Percentiles rank a stretch among this genome's conserved stretches.
phyloP scores from a whole-genome alignment of 2,113 vertebrate genomes.

The Setophaga coronata region DNA sequence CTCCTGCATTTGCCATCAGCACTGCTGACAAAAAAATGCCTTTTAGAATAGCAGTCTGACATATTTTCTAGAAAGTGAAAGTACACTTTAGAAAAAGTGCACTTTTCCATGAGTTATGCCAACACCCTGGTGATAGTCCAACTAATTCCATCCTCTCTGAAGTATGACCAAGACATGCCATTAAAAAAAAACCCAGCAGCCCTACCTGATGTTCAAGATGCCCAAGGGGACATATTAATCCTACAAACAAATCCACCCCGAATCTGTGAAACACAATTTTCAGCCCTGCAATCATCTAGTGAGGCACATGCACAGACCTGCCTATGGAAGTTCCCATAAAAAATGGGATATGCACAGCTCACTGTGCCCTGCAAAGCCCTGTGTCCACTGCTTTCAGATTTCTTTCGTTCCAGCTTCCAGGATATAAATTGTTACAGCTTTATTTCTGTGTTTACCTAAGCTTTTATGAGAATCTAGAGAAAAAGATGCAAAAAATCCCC shows the following conservation, averaged over 20 bases:
- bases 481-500: not conserved
- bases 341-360: not conserved
- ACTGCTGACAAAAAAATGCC: not conserved
- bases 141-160: not conserved
- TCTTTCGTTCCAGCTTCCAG: not conserved
- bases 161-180: not conserved
- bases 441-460: not conserved
- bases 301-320: not conserved
- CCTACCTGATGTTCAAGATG: not conserved
- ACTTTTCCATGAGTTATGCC: not conserved
- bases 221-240: not conserved
- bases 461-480: not conserved
- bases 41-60: not conserved
- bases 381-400: not conserved
- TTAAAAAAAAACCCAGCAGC: not conserved
- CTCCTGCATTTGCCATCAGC: not conserved
- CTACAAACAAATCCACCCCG: not conserved
- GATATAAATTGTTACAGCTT: not conserved
- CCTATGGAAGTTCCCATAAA: not conserved
- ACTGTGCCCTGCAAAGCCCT: fast-evolving
- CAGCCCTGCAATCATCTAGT: fast-evolving
- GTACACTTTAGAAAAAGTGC: not conserved
- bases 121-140: not conserved
- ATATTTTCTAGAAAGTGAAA: not conserved
- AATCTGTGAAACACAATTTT: not conserved